phyloP scores from a whole-genome alignment of 1,140 invertebrate species.

The Epicauta chinensis region DNA sequence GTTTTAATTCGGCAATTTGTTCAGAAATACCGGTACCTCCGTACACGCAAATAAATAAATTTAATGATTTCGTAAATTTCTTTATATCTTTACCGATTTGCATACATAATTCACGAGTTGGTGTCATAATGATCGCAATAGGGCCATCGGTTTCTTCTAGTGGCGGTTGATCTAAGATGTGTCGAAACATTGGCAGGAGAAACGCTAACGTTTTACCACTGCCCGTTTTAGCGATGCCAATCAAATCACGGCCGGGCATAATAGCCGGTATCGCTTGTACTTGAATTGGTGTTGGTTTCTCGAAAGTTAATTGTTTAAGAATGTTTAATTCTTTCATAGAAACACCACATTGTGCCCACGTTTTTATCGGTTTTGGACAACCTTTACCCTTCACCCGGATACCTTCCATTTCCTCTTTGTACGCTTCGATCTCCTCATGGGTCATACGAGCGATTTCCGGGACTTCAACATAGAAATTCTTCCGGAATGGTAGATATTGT shows the following conservation, averaged over 20 bases:
- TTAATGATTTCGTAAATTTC: constrained; percentile 88
- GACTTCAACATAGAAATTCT: constrained; percentile 94
- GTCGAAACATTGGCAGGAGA: constrained; percentile 96
- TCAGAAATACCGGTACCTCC: constrained; percentile 97
- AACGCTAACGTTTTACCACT: constrained; percentile 99
- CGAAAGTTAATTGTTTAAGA: constrained; percentile 87
- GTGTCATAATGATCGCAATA: constrained; percentile 95
- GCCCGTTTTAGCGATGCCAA: constrained; percentile 99
- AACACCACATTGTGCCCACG: constrained; percentile 98
- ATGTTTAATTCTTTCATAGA: constrained; percentile 94
- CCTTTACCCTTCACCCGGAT: constrained; percentile 74
- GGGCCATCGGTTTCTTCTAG: constrained; percentile 96
- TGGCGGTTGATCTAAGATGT: constrained; percentile 90
- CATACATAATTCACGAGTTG: constrained; percentile 96
- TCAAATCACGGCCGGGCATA: constrained; percentile 94
- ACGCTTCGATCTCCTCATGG: constrained; percentile 77
- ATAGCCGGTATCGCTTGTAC: constrained; percentile 98
- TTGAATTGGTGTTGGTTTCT: constrained; percentile 98
- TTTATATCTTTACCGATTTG: constrained; percentile 97
- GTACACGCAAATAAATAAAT: constrained; percentile 91
- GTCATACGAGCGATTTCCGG: constrained; percentile 83
- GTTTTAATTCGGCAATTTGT: constrained; percentile 96
- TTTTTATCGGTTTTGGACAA: constrained; percentile 47
- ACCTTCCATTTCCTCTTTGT: constrained; percentile 79
- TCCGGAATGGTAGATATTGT: constrained; percentile 84